Base-by-base conservation (phyloP, 1,140 invertebrate genomes). In the Aphidius ervi region DNA sequence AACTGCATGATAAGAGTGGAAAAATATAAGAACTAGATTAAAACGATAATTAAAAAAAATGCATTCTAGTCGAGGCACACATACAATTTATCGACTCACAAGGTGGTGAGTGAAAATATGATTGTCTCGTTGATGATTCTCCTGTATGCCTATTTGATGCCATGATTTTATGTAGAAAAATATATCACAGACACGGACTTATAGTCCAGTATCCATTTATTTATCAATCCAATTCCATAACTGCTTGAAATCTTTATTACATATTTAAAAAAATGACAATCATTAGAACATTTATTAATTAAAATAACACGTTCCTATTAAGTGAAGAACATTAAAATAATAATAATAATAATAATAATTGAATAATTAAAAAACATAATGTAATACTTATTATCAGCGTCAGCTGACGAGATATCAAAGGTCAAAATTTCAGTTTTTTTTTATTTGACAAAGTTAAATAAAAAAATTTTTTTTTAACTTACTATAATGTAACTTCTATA, bases 81-180 rank as follows among this genome's bases (percentile, higher is more conserved):
- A 79, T 80, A 80, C 78, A 79, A 67, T 78, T 74, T 60, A 76
- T 65, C 53, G 70, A 79, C 78, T 79, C 77, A 80, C 78, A 80
- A 66, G 78, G 78, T 74, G 76, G 74, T 74, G 76, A 78, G 72
- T 76, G 70, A 63, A 67, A 75, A 37, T 40, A 6, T 56, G 73
- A 74, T 45, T 69, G 64, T 63, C 78, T 72, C 61, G 70, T 73
- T 48, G 69, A 56, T 59, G 66, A 62, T 48, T 67, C 58, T 48
- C 67, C 66, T 40, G 71, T 55, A 63, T 74, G 71, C 65, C 78
- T 77, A 65, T 80, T 79, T 39, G 76, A 74, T 67, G 76, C 68
- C 77, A 79, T 79, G 62, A 70, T 59, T 69, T 71, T 57, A 61
- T 72, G 64, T 60, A 75, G 67, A 66, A 66, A 5, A 54, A 16